These are phyloP conservation scores for Strix uralensis DNA, from an alignment of 2,113 vertebrate genomes.

Conservation along the genomic window DNA sequence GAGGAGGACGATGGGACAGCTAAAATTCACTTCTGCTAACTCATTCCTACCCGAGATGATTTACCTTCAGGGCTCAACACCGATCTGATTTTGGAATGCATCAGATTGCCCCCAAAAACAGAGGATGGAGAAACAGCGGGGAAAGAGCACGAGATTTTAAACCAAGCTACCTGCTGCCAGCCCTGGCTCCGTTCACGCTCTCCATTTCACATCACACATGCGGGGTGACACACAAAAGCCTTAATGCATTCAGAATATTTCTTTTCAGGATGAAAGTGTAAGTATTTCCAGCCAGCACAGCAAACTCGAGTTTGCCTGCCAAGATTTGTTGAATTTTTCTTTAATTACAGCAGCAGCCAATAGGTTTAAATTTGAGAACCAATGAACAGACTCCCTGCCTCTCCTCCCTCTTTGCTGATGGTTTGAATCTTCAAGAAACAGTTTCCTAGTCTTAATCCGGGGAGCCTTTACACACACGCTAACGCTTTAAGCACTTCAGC, in stretches of 20 bases:
- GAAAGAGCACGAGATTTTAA: not conserved
- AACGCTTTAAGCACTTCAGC: not conserved
- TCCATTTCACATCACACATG: not conserved
- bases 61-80: not conserved
- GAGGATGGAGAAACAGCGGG: fast-evolving
- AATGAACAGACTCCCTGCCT: not conserved
- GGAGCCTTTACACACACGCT: not conserved
- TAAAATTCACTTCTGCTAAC: not conserved
- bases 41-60: not conserved
- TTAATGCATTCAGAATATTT: not conserved
- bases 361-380: slow-evolving; percentile 19
- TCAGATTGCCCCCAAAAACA: not conserved
- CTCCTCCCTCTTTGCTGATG: not conserved
- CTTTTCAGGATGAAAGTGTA: not conserved
- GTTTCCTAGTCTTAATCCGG: not conserved
- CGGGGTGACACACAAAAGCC: not conserved
- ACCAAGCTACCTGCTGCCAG: not conserved
- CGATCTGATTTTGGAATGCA: not conserved
- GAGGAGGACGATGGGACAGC: not conserved
- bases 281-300: not conserved
- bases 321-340: slow-evolving; percentile 16
- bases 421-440: not conserved
- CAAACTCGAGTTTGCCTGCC: not conserved
- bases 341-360: slow-evolving; percentile 20
- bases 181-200: fast-evolving